phyloP scores from a whole-genome alignment of 2,113 vertebrate genomes.

The Elachura formosa region DNA sequence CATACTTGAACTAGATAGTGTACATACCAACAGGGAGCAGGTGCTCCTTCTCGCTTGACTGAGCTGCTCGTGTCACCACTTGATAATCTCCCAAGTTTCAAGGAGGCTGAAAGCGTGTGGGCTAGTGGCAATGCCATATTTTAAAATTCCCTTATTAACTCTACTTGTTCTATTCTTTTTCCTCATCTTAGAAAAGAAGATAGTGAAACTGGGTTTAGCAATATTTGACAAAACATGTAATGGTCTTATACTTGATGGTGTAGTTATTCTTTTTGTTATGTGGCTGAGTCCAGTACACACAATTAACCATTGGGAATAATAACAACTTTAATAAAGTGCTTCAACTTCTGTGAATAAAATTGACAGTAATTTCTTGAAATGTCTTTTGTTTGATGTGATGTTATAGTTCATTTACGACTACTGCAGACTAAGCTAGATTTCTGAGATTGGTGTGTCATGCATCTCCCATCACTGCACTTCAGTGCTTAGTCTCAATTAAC shows the following conservation, averaged over 20 bases:
- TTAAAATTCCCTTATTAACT: not conserved
- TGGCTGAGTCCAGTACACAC: not conserved
- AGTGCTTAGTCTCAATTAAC: not conserved
- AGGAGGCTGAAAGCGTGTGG: not conserved
- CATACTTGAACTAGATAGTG: conserved; percentile 20
- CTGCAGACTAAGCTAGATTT: not conserved
- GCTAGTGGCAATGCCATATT: not conserved
- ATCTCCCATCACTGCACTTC: not conserved
- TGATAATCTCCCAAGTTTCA: not conserved
- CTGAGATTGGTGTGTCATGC: not conserved
- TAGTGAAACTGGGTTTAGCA: not conserved
- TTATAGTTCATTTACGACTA: not conserved
- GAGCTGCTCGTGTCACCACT: not conserved
- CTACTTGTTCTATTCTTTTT: not conserved
- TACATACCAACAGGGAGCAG: conserved; percentile 43
- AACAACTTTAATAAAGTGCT: not conserved
- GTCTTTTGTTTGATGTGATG: not conserved
- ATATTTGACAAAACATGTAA: not conserved
- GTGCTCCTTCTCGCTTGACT: conserved; percentile 1
- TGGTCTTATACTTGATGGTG: not conserved
- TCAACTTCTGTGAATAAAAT: not conserved
- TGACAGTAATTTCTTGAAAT: not conserved
- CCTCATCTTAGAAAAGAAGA: not conserved
- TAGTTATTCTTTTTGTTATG: not conserved
- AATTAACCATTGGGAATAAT: not conserved